Base-by-base conservation (phyloP, 2,113 vertebrate genomes). In the Calidris pygmaea region DNA sequence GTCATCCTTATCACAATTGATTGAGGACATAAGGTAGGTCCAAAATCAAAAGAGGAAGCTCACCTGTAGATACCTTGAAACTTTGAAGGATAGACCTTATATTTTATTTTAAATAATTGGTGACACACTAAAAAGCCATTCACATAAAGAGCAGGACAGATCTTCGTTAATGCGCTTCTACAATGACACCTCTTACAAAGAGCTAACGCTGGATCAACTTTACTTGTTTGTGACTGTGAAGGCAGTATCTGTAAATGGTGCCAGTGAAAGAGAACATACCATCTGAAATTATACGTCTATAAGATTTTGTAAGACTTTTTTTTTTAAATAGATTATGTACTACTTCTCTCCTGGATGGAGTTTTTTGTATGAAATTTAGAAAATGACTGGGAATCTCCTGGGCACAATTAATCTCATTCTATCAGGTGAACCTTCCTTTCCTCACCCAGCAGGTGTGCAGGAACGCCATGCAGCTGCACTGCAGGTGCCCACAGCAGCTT, bases 391-490 rank as follows among this genome's bases (percentile, higher is more conserved):
- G 53, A 77, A 52, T 27, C 19, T 67, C 20, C 8, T 4, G 4
- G n/a, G 39, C 18, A 78, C 59, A 65, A 30, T 43, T 53, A 1
- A 45, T 66, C 39, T 53, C 20, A 22, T 35, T 85, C 65, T 72
- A 5, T 45, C 18, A 29, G 24, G n/a, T 50, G n/a, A 86, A 59
- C 10, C 0, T 1, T 45, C 18, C 43, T 70, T 18, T 66, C 35
- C 35, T 89, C 3, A 1, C 14, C 35, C 27, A 21, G 39, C 1
- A 27, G 27, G 19, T 3, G 0, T 19, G 35, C 30, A 67, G 23
- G 26, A 80, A 17, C 26, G 12, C 21, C 13, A 17, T 27, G 26
- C 45, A 87, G 58, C 74, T 67, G 37, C 53, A 30, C 30, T 37
- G 65, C 48, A n/a, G 34, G 32, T 62, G 39, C 20, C 47, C 35